Evolutionary conservation across 2,888 invertebrate species (phyloP).

Genomic region (Cataglyphis cursor): DNA sequence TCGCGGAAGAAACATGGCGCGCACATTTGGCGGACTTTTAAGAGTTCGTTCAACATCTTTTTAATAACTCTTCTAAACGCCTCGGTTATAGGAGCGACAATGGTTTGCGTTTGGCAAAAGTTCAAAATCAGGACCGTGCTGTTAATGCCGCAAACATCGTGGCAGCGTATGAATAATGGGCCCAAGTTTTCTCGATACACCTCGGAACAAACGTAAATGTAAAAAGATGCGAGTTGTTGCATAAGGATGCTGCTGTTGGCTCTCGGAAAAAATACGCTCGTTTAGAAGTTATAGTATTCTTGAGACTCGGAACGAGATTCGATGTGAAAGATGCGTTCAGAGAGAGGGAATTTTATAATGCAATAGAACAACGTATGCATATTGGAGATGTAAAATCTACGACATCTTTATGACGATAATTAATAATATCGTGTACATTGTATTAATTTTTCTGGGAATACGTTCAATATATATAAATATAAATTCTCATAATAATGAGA

Average conservation of each 20-base stretch:
- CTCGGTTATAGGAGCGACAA: slow-evolving; percentile 38
- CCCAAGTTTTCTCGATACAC: slow-evolving; percentile 14
- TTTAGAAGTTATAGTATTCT: slow-evolving; percentile 14
- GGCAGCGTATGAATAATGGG: slow-evolving; percentile 46
- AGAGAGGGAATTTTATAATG: neutral
- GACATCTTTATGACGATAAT: neutral
- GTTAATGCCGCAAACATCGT: slow-evolving; percentile 59
- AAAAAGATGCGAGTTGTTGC: slow-evolving; percentile 31
- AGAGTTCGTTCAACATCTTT: slow-evolving; percentile 59
- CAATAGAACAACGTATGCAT: neutral
- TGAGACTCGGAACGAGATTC: neutral
- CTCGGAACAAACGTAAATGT: slow-evolving; percentile 37
- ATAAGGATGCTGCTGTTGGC: slow-evolving; percentile 27
- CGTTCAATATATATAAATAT: neutral
- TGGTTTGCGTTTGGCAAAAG: slow-evolving; percentile 67
- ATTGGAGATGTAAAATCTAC: neutral
- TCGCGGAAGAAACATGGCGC: slow-evolving; percentile 50
- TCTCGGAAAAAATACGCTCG: slow-evolving; percentile 24
- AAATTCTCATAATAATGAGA: slow-evolving; percentile 18
- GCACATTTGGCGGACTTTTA: slow-evolving; percentile 59
- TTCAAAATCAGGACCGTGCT: slow-evolving; percentile 63
- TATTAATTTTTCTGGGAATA: neutral
- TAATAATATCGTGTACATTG: neutral
- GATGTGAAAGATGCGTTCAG: neutral
- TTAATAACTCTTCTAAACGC: slow-evolving; percentile 68